Conservation (phyloP, 1,140 invertebrate genomes). For the Asobara japonica region DNA sequence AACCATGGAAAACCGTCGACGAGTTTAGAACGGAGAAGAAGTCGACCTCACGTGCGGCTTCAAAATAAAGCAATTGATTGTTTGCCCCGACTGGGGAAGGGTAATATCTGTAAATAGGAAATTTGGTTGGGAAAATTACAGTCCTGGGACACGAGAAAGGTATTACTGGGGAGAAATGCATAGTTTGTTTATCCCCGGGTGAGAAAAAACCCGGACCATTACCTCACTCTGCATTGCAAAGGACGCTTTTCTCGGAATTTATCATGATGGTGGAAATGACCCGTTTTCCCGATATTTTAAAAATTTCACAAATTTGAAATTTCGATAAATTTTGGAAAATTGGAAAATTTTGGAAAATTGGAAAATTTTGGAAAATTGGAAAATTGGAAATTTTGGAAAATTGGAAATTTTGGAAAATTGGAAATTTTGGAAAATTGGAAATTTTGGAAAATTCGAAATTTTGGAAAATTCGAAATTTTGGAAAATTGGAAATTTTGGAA, state of each 20-base stretch:
- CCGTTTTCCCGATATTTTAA: no score
- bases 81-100: background rate
- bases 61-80: slow-evolving; percentile 3
- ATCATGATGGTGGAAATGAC: background rate
- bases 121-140: background rate
- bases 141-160: background rate
- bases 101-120: background rate
- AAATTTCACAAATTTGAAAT: no score
- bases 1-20: background rate
- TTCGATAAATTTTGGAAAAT: no score
- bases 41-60: background rate
- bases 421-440: no score
- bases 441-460: no score
- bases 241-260: background rate
- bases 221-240: background rate
- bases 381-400: no score
- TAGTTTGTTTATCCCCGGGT: background rate
- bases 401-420: no score
- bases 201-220: background rate
- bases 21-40: background rate
- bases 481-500: no score
- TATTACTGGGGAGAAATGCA: background rate
- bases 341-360: no score
- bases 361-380: no score
- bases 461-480: no score